Base-by-base conservation (phyloP, 2,113 vertebrate genomes). In the Mesembrinibis cayennensis region DNA sequence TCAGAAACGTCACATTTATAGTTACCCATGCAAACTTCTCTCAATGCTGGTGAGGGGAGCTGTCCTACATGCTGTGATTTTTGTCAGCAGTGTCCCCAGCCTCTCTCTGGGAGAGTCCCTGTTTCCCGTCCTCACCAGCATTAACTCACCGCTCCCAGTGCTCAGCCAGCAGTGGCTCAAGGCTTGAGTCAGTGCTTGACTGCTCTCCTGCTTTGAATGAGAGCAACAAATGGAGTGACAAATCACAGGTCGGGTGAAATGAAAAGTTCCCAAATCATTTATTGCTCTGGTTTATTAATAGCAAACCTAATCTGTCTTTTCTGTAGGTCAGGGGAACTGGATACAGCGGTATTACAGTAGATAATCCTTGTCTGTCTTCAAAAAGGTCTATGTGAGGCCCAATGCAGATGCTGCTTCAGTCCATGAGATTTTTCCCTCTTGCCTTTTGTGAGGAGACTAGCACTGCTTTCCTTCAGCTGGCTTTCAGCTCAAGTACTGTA, bases 61-160 rank as follows among this genome's bases (percentile, higher is more conserved):
- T 80, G 67, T 32, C 21, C 17, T 16, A 9, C 11, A 16, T 0
- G 0, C 25, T 72, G 38, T 55, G 53, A 21, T 29, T 63, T 56
- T 77, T 38, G 7, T 16, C 38, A 45, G 49, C 11, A n/a, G 13
- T 3, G 3, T 49, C 29, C n/a, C 27, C 29, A 56, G 5, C 26
- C 47, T 74, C 36, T 10, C 13, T 65, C n/a, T 38, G 17, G 17
- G 23, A 5, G 21, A 12, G 20, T 38, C 36, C 36, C 26, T 38
- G 20, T 34, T 76, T 55, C 34, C 29, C 6, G 2, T 30, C 34
- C 26, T 81, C 23, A 13, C 26, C 42, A 58, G 11, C n/a, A 21
- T 0, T n/a, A 32, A 23, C 20, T 69, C 3, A 0, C 8, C 13
- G 61, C 9, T 71, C 29, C 65, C 32, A 38, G 14, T 66, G 50